These are phyloP conservation scores for Atethmia centrago DNA, from an alignment of 2,888 invertebrate genomes.

Conservation along the genomic window DNA sequence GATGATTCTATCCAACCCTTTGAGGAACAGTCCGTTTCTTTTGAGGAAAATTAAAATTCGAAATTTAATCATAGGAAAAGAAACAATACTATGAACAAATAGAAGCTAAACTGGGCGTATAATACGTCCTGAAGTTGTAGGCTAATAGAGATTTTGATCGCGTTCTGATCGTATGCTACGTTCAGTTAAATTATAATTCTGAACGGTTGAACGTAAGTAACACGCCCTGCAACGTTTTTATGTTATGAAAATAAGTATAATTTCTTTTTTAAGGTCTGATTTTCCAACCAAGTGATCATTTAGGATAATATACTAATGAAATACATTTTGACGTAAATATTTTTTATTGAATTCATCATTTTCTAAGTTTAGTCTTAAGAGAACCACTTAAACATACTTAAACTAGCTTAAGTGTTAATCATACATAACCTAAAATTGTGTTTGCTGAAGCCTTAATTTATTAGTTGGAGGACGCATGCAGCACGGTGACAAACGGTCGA, in stretches of 20 bases:
- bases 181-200: not conserved
- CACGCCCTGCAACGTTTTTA: not conserved
- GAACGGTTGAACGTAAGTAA: not conserved
- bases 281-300: constrained; percentile 6
- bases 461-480: not conserved
- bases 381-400: constrained; percentile 8
- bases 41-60: constrained; percentile 80
- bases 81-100: constrained; percentile 9
- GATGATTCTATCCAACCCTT: constrained; percentile 94
- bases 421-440: not conserved
- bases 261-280: not conserved
- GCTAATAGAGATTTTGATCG: not conserved
- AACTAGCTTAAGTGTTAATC: not conserved
- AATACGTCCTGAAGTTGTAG: constrained; percentile 5
- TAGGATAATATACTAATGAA: constrained; percentile 19
- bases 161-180: not conserved
- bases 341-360: constrained; percentile 17
- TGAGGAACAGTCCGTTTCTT: constrained; percentile 93
- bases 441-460: constrained; percentile 1
- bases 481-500: not conserved
- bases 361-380: not conserved
- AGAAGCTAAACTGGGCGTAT: constrained; percentile 3
- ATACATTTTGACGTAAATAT: not conserved
- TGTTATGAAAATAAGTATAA: not conserved
- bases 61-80: not conserved